phyloP scores from a whole-genome alignment of 2,888 invertebrate genomes.

The Trissolcus japonicus region DNA sequence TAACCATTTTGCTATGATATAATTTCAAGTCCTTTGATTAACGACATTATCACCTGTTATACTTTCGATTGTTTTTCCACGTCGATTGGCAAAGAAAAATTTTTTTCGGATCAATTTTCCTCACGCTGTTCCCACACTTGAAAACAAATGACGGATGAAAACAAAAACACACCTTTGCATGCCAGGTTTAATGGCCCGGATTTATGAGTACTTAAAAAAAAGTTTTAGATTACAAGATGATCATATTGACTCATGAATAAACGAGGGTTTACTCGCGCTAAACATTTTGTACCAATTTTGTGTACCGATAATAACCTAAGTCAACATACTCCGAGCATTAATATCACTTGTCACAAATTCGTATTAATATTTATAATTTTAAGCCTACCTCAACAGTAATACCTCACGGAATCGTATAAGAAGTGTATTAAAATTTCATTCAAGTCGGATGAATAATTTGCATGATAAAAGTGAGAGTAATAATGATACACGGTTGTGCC shows the following conservation, averaged over 20 bases:
- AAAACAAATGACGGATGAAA: slow-evolving; percentile 10
- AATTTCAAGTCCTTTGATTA: slow-evolving; percentile 42
- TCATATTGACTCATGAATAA: slow-evolving; percentile 39
- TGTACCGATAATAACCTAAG: slow-evolving; percentile 17
- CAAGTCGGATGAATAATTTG: slow-evolving; percentile 38
- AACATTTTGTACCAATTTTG: slow-evolving; percentile 28
- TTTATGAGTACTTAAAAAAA: background rate
- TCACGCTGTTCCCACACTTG: too few relatives aligned
- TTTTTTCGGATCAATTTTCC: too few relatives aligned
- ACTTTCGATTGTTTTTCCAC: slow-evolving; percentile 47
- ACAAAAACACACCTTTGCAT: slow-evolving; percentile 15
- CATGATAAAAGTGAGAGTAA: slow-evolving; percentile 56
- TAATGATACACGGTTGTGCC: slow-evolving; percentile 27
- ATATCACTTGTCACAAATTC: slow-evolving; percentile 38
- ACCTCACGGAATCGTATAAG: slow-evolving; percentile 20
- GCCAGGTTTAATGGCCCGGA: slow-evolving; percentile 16
- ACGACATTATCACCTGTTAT: slow-evolving; percentile 45
- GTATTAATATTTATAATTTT: slow-evolving; percentile 52
- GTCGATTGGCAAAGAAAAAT: slow-evolving; percentile 31
- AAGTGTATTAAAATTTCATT: slow-evolving; percentile 52
- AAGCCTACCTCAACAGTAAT: slow-evolving; percentile 50
- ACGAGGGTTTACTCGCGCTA: slow-evolving; percentile 3
- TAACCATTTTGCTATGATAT: slow-evolving; percentile 43
- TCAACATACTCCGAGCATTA: slow-evolving; percentile 26
- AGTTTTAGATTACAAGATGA: slow-evolving; percentile 23